Evolutionary conservation across 2,888 invertebrate genomes (phyloP).

Genomic region (Monochamus alternatus): DNA sequence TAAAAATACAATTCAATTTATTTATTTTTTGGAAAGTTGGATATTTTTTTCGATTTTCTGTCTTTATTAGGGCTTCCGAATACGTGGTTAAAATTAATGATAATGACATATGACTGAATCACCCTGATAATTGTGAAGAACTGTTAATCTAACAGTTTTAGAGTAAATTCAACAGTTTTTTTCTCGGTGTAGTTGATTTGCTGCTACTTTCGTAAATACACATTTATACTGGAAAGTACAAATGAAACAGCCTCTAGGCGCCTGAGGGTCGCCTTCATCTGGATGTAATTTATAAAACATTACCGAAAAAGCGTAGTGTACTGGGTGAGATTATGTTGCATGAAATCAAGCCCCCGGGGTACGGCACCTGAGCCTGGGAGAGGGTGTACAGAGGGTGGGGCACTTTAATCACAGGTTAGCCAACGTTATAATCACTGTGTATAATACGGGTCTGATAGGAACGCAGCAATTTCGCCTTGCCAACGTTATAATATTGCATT

Average conservation of each 20-base stretch:
- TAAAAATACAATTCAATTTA: no score
- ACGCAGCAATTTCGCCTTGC: slow-evolving; percentile 55
- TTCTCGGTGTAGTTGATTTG: no score
- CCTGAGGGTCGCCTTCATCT: slow-evolving; percentile 35
- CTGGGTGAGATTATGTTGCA: slow-evolving; percentile 38
- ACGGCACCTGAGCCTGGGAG: slow-evolving; percentile 51
- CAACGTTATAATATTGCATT: slow-evolving; percentile 56
- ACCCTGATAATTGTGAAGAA: no score
- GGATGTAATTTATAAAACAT: slow-evolving; percentile 49
- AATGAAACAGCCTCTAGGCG: slow-evolving; percentile 8
- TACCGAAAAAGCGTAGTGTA: slow-evolving; percentile 47
- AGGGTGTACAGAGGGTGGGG: slow-evolving; percentile 52
- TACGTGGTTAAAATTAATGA: no score
- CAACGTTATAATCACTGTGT: slow-evolving; percentile 53
- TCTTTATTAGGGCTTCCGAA: no score
- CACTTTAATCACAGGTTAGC: slow-evolving; percentile 56
- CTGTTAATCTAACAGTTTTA: no score
- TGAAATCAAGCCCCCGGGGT: slow-evolving; percentile 49
- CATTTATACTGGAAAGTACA: slow-evolving; percentile 1
- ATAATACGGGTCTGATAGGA: slow-evolving; percentile 50
- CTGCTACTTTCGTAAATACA: background rate
- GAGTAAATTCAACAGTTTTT: no score
- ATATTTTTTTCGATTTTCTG: no score
- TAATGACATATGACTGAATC: no score
- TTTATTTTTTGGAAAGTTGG: no score